These are phyloP conservation scores for Vicugna pacos DNA, from an alignment of 2,113 vertebrate genomes.

Conservation along the genomic window DNA sequence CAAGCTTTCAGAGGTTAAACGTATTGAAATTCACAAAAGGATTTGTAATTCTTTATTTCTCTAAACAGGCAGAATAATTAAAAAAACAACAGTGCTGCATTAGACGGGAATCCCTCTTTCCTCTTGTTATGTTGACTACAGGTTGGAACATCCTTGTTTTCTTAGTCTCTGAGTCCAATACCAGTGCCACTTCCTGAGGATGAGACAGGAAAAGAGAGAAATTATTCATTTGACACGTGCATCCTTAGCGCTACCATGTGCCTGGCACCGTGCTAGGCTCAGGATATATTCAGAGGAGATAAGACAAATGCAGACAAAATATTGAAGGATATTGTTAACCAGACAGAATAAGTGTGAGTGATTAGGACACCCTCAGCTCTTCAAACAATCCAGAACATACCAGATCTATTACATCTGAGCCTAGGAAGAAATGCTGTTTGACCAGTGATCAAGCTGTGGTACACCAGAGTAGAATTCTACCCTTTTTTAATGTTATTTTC, in stretches of 20 bases:
- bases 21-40: constrained; percentile 35
- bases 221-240: background rate
- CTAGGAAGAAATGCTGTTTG: background rate
- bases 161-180: background rate
- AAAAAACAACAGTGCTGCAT: background rate
- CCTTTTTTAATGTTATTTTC: background rate
- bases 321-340: background rate
- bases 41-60: constrained; percentile 66
- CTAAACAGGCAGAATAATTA: constrained; percentile 49
- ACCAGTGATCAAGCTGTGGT: background rate
- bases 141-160: background rate
- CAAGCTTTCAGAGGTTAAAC: constrained; percentile 63
- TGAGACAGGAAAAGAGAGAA: background rate
- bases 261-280: background rate
- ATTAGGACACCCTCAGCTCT: background rate
- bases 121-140: background rate
- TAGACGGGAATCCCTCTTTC: background rate
- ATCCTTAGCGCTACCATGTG: background rate
- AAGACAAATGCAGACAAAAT: background rate
- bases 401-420: background rate
- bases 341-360: background rate
- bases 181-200: background rate
- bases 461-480: background rate
- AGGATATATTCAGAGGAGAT: background rate
- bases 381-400: background rate